Base-by-base conservation (phyloP, 2,888 invertebrate genomes). In the Gandaritis pyraliata region DNA sequence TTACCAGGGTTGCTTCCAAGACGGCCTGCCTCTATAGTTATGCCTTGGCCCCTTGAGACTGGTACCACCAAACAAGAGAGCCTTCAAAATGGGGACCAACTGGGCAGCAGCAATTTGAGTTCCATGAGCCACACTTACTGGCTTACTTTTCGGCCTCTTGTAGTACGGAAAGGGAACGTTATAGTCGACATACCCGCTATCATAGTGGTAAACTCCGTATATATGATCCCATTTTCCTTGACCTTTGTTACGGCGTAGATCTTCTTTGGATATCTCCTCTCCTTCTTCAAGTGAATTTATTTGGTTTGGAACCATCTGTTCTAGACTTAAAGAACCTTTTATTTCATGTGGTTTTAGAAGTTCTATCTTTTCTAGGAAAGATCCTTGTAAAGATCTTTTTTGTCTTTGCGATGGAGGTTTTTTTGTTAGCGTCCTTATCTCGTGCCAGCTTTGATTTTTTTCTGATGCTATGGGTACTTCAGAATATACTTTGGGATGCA, bases 151-250 rank as follows among this genome's bases (percentile, higher is more conserved):
- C 1, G 47, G 30, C 30, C 12, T 13, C 16, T 30, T 12, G 30
- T 48, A 56, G 6, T 13, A 15, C 0, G 48, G 48, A 15, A 56
- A 48, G 0, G 56, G 56, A 3, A 48, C 29, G 10, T 48, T 15
- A 6, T 41, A 48, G 3, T 56, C 48, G 10, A 48, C 48, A 41
- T 56, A 49, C 5, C 18, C 41, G 16, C 49, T 49, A 6, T 57
- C 57, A 30, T 57, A 57, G 12, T 16, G 30, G 13, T 29, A 53
- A 8, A 53, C n/a, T 3, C 39, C 18, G 23, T 23, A 38, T 2
- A 5, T 18, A 12, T 11, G 0, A 16, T 50, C 12, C 36, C 36
- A 46, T 29, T n/a, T 23, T n/a, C 33, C 33, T 33, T 33, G 8
- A 2, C 33, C 33, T 5, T 23, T 23, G 10, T 33, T 8, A 11